These are phyloP conservation scores for Aradophagus sp. DNA, from an alignment of 1,140 invertebrate species.

Conservation along the genomic window DNA sequence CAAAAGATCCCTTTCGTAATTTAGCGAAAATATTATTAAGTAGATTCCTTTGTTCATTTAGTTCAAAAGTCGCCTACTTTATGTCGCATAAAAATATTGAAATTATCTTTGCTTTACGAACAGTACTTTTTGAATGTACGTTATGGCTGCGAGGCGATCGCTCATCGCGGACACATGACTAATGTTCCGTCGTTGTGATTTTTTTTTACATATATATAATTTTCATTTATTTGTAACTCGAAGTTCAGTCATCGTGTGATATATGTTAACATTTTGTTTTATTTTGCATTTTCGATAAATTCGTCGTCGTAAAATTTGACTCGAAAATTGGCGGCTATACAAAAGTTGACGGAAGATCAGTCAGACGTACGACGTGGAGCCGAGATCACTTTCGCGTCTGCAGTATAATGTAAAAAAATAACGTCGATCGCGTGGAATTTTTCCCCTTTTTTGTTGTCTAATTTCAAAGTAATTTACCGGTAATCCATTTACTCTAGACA, in stretches of 20 bases:
- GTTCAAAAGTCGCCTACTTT: constrained; percentile 28
- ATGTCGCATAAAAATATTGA: constrained; percentile 44
- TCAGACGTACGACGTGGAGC: constrained; percentile 6
- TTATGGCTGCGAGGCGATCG: neutral
- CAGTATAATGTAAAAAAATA: constrained; percentile 32
- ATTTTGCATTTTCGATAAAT: constrained; percentile 11
- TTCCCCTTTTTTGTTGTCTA: constrained; percentile 18
- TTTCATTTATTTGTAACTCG: constrained; percentile 7
- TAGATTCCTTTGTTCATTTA: constrained; percentile 11
- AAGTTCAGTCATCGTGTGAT: constrained; percentile 29
- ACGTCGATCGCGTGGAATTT: constrained; percentile 21
- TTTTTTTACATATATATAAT: neutral
- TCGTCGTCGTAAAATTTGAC: constrained; percentile 21
- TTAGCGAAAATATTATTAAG: constrained; percentile 51
- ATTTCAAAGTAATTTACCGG: constrained; percentile 21
- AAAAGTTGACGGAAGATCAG: constrained; percentile 17
- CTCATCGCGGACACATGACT: constrained; percentile 12
- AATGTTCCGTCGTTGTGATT: constrained; percentile 8
- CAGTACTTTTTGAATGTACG: constrained; percentile 23
- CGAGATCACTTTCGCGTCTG: constrained; percentile 1
- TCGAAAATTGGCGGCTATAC: constrained; percentile 29
- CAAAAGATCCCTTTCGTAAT: constrained; percentile 43
- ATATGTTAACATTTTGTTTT: constrained; percentile 15
- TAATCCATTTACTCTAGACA: constrained; percentile 11
- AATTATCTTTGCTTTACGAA: constrained; percentile 38